Percentiles rank a stretch among this genome's conserved stretches.
phyloP scores from a whole-genome alignment of 2,888 invertebrate genomes.

The Arrhopalites spinosus region DNA sequence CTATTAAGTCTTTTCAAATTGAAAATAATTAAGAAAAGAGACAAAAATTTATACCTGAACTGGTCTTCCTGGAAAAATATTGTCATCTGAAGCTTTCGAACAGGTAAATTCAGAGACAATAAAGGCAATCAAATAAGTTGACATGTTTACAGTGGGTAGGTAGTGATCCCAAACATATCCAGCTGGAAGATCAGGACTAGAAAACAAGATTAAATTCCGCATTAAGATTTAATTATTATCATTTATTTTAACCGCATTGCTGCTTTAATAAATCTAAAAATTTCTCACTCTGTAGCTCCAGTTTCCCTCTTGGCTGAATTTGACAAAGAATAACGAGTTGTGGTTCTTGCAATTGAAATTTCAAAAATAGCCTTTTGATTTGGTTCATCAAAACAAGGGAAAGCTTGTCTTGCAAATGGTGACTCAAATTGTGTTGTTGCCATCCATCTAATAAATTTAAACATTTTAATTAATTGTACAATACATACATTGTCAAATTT shows the following conservation, averaged over 20 bases:
- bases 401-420: slow-evolving; percentile 1
- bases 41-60: not conserved
- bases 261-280: not conserved
- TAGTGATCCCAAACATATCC: slow-evolving; percentile 44
- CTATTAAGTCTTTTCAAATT: not conserved
- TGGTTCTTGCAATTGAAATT: slow-evolving; percentile 37
- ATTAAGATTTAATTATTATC: too few species aligned
- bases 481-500: too few species aligned
- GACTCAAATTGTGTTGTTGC: too few species aligned
- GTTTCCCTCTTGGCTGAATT: slow-evolving; percentile 34
- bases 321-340: slow-evolving; percentile 35
- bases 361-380: slow-evolving; percentile 42
- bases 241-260: too few species aligned
- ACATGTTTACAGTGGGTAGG: slow-evolving; percentile 41
- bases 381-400: slow-evolving; percentile 44
- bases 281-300: not conserved
- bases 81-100: slow-evolving; percentile 18
- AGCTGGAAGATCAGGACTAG: not conserved
- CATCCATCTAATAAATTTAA: too few species aligned
- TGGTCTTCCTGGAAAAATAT: slow-evolving; percentile 17
- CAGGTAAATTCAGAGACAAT: slow-evolving; percentile 48
- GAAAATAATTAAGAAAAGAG: not conserved
- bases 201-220: too few species aligned
- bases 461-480: too few species aligned
- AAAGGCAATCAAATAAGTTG: slow-evolving; percentile 48